Evolutionary conservation across 2,113 vertebrate genomes (phyloP), one percentile per base, ranked within the genome.

Genomic region (Proteles cristata): DNA sequence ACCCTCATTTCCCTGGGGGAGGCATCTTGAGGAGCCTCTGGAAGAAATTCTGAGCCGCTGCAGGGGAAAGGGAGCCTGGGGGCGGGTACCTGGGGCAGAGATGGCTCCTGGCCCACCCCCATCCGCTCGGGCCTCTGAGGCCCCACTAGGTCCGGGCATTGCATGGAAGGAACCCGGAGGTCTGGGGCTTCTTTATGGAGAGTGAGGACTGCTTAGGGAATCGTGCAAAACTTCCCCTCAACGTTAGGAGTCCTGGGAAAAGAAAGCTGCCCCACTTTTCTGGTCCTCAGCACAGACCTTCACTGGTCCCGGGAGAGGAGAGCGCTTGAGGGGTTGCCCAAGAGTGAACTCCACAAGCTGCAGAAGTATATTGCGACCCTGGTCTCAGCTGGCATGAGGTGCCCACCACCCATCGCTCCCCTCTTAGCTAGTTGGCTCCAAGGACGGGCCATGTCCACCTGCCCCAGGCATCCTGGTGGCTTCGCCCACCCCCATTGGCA

Each of bases 401-500:
- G 2, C 43, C 82, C 33, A 83, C 55, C 43, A n/a, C 86, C 63
- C 55, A 73, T n/a, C 28, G 35, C 81, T 65, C 74, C 7, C 66
- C 5, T n/a, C 93, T 65, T 48, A 1, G 65, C 35, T 68, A 83
- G 39, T 11, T 80, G 65, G 25, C 92, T 93, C 53, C 23, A 45
- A 89, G 90, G 50, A 83, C 53, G 25, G 74, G 91, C 28, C 61
- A 58, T 28, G 33, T 43, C 87, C 31, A 28, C 84, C 48, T 9
- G 80, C 33, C 80, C 71, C 53, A 21, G 91, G 73, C 55, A 39
- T 35, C 58, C 90, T 68, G 87, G 23, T 43, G 88, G 93, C 90
- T 33, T 79, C 17, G 0, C n/a, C 90, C 69, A 76, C 87, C 73
- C 90, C 2, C 45, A 17, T 94, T 98, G 98, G 98, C 98, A 98